Evolutionary conservation across 2,113 vertebrate genomes (phyloP).

Genomic region (Hippocampus mohnikei): DNA sequence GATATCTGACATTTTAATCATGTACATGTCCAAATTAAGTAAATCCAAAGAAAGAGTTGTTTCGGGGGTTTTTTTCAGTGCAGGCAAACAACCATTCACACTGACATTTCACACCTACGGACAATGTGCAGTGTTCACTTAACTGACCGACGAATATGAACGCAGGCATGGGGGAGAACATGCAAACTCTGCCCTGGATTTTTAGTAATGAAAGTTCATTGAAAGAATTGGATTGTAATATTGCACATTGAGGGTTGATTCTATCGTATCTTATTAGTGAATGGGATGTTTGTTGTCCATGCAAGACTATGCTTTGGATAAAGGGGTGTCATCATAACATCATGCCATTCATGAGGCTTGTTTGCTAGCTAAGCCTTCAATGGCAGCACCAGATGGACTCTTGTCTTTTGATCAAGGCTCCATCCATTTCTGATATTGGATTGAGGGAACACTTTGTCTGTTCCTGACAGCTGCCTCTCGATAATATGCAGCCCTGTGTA

Average conservation of each 20-base stretch:
- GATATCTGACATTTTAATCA: too few relatives aligned
- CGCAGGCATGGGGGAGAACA: too few relatives aligned
- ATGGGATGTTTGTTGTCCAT: background rate
- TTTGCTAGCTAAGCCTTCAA: slow-evolving; percentile 21
- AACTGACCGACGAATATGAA: too few relatives aligned
- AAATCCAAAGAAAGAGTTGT: too few relatives aligned
- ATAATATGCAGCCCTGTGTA: background rate
- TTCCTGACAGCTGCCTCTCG: background rate
- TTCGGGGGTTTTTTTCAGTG: too few relatives aligned
- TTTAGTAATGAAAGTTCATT: too few relatives aligned
- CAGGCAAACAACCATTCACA: too few relatives aligned
- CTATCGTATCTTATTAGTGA: background rate
- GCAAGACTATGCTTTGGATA: background rate
- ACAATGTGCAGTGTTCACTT: too few relatives aligned
- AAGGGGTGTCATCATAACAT: background rate
- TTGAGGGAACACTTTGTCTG: background rate
- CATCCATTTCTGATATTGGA: slow-evolving; percentile 7
- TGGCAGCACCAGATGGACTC: slow-evolving; percentile 38
- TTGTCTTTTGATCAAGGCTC: slow-evolving; percentile 18
- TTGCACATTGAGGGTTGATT: background rate
- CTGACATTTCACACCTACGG: too few relatives aligned
- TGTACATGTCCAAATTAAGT: too few relatives aligned
- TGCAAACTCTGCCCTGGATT: too few relatives aligned
- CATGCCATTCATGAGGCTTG: background rate
- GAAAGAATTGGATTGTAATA: too few relatives aligned